phyloP scores from a whole-genome alignment of 2,797 vertebrate genomes.

The Halcyon smyrnensis region DNA sequence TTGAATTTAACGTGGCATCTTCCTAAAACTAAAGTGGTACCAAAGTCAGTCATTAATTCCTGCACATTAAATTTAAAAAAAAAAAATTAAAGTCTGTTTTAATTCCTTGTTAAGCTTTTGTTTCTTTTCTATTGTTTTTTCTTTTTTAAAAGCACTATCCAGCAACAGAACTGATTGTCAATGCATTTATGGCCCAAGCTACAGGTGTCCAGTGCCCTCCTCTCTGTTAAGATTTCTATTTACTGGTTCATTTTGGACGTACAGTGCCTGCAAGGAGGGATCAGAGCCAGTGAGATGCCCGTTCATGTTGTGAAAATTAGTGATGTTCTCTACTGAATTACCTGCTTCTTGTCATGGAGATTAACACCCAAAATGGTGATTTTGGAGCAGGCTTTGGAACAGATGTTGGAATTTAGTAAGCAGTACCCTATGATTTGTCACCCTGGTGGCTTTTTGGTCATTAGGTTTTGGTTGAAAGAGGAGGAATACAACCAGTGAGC shows the following conservation, averaged over 20 bases:
- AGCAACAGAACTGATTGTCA: background rate
- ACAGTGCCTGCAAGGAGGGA: background rate
- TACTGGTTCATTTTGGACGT: background rate
- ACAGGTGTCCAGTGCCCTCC: accelerated
- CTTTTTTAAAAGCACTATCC: background rate
- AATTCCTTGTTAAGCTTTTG: background rate
- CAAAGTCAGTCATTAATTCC: accelerated
- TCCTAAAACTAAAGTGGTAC: background rate
- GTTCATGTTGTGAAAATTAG: background rate
- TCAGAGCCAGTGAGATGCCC: accelerated
- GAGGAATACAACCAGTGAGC: background rate
- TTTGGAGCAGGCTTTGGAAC: background rate
- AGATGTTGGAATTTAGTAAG: background rate
- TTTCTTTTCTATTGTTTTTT: background rate
- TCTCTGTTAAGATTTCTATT: background rate
- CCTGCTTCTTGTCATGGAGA: background rate
- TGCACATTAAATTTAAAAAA: no score
- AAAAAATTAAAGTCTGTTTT: background rate
- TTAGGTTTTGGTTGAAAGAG: background rate
- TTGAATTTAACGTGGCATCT: background rate
- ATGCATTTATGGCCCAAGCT: background rate
- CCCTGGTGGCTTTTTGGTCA: accelerated
- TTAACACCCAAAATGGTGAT: background rate
- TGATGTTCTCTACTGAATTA: background rate
- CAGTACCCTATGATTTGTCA: accelerated